Conservation (phyloP, 2,113 vertebrate species). For the Penelope pileata region DNA sequence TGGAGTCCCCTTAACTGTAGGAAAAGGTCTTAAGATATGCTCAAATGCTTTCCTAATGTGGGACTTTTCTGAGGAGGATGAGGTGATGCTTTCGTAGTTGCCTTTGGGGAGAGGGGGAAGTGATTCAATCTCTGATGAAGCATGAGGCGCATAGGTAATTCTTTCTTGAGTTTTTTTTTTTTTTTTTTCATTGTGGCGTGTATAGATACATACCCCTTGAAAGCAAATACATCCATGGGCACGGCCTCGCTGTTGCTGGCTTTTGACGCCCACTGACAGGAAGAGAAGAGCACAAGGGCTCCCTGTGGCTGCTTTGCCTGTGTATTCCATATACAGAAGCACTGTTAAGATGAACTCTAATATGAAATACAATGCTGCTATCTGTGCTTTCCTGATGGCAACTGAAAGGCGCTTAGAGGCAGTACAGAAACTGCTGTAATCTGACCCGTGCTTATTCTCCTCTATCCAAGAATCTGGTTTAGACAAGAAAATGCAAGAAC, state of each 20-base stretch:
- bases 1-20: background rate
- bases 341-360: background rate
- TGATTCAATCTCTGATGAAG: background rate
- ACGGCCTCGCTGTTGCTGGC: background rate
- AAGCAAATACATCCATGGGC: background rate
- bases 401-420: background rate
- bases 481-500: background rate
- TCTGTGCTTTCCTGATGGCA: background rate
- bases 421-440: background rate
- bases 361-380: background rate
- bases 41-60: background rate
- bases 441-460: background rate
- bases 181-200: fast-evolving
- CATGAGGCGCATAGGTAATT: background rate
- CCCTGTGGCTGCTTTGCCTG: background rate
- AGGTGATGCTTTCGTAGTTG: background rate
- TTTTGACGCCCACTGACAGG: background rate
- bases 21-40: background rate
- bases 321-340: background rate
- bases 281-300: background rate
- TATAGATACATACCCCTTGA: background rate
- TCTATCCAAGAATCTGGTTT: background rate
- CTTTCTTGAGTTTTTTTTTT: background rate
- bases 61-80: background rate
- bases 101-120: background rate